Evolutionary conservation across 2,797 vertebrate species (phyloP), one percentile per base, ranked within the genome.

Genomic region (Erethizon dorsatum): DNA sequence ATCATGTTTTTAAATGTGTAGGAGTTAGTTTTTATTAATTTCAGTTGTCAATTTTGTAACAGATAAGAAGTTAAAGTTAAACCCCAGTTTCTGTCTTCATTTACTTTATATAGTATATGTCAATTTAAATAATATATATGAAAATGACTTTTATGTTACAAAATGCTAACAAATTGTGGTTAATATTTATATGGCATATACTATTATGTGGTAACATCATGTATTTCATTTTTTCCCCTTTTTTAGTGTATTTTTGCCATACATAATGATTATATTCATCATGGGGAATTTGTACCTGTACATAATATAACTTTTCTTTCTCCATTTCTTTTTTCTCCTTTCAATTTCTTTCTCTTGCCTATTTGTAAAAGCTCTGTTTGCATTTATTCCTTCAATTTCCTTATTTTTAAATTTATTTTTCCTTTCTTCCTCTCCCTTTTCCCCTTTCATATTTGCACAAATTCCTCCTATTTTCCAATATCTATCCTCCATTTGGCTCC

Each of bases 31-130:
- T 37, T 83, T 73, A 77, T 37, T 90, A 88, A 63, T 78, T 77
- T 52, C n/a, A 59, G 10, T 50, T 80, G 0, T 56, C 2, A 65
- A 9, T 86, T 57, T 89, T 75, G 24, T 10, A 41, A 95, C 6
- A 65, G 13, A 80, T 78, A 17, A 89, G 15, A 91, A 92, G 63
- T 26, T 41, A 54, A 90, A 83, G 28, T 71, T 73, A 92, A 88
- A 54, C 3, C 15, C 3, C 65, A 63, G 1, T 87, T 90, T 59
- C 37, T 83, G 85, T 83, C 28, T 80, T 71, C 13, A 45, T 73
- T 69, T 61, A 69, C 54, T 94, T 96, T 61, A 91, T 67, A n/a
- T 57, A 61, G 28, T 33, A 63, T 41, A 47, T 61, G 3, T 71
- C 3, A 80, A 79, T 67, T 45, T 78, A 61, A 0, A n/a, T 20